These are phyloP conservation scores for Oreortyx pictus DNA, from an alignment of 2,797 vertebrate species.

Conservation along the genomic window DNA sequence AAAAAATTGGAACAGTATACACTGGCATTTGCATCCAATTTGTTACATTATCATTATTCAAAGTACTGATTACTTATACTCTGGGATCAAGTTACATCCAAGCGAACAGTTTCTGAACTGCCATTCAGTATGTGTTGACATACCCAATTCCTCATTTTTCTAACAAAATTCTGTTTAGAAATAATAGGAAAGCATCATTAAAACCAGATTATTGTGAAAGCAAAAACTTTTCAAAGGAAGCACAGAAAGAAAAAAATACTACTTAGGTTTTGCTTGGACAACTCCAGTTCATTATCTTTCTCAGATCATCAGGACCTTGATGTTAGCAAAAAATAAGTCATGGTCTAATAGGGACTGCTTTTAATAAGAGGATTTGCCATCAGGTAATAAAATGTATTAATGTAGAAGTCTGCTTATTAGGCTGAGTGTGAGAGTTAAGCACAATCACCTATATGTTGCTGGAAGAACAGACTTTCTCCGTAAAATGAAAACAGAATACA, in stretches of 20 bases:
- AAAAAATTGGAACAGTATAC: neutral
- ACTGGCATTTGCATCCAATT: neutral
- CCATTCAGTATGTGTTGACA: neutral
- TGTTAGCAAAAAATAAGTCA: neutral
- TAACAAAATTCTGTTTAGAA: neutral
- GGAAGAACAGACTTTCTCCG: neutral
- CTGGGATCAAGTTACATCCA: neutral
- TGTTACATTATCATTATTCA: neutral
- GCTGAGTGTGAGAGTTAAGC: neutral
- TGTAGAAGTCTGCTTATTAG: neutral
- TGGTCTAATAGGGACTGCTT: neutral
- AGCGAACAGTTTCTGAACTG: neutral
- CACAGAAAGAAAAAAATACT: neutral
- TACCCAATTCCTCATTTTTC: neutral
- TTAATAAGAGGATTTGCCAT: slow-evolving; percentile 22
- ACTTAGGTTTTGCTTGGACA: neutral
- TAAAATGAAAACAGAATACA: slow-evolving; percentile 16
- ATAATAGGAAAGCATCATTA: neutral
- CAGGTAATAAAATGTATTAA: slow-evolving; percentile 9
- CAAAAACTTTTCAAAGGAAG: neutral
- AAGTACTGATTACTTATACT: neutral
- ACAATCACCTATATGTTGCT: neutral
- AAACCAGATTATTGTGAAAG: neutral
- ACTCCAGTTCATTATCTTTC: neutral
- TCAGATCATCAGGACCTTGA: neutral